A percentile compares a stretch with the other conserved stretches of the same genome.
Conservation (phyloP, 2,113 vertebrate species). For the Myrmophylax atrothorax region DNA sequence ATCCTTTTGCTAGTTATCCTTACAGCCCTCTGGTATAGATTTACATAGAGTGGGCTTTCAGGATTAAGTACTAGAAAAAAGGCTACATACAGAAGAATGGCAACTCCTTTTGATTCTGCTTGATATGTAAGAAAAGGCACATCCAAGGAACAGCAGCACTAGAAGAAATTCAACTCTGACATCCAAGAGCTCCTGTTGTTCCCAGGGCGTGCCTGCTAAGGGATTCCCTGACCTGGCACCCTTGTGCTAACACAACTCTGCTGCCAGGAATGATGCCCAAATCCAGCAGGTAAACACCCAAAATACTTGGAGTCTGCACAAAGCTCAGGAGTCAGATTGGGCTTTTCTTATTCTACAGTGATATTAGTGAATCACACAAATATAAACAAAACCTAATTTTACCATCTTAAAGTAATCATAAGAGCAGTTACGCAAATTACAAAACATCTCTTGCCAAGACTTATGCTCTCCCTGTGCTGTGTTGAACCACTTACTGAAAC, state of each 20-base stretch:
- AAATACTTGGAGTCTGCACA: background rate
- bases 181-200: background rate
- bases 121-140: background rate
- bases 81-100: background rate
- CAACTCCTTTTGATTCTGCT: background rate
- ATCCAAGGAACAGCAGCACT: background rate
- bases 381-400: background rate
- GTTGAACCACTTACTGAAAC: background rate
- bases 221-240: background rate
- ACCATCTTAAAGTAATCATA: background rate
- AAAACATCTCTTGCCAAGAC: background rate
- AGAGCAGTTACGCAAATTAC: background rate
- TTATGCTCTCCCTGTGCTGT: background rate
- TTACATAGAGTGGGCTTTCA: background rate
- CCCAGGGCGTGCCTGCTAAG: background rate
- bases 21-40: background rate
- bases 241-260: background rate
- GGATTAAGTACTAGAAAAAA: background rate
- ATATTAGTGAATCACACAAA: background rate
- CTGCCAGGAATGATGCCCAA: background rate
- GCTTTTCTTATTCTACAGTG: background rate
- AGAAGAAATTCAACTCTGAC: background rate
- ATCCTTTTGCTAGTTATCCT: background rate
- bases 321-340: background rate
- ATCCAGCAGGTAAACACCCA: background rate